Percentiles rank a stretch among this genome's conserved stretches.
phyloP scores from a whole-genome alignment of 2,797 vertebrate species.

The Melanotaenia pygmaea region DNA sequence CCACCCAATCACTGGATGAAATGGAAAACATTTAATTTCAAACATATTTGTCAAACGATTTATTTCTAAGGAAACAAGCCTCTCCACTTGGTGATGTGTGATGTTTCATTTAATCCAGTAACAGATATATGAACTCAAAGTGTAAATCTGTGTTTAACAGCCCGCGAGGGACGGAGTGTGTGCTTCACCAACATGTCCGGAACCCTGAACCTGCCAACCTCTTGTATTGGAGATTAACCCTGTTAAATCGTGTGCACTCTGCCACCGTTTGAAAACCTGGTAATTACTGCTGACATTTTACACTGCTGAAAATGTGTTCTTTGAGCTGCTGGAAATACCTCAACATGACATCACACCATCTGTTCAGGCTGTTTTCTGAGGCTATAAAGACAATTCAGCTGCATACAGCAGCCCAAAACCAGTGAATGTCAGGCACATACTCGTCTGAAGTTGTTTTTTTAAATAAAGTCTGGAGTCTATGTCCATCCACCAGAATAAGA shows the following conservation, averaged over 20 bases:
- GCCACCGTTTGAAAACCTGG: background rate
- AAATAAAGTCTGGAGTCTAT: background rate
- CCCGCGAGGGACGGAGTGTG: background rate
- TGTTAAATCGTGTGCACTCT: background rate
- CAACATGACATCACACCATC: constrained; percentile 2
- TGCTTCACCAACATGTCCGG: background rate
- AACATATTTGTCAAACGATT: background rate
- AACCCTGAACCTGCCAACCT: background rate
- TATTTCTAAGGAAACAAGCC: background rate
- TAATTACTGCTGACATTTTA: constrained; percentile 4
- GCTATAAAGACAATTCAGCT: background rate
- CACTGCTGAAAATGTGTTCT: background rate
- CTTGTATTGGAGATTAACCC: background rate
- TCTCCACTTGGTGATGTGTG: background rate
- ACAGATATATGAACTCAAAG: background rate
- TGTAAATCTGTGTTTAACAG: background rate
- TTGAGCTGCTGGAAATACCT: constrained; percentile 4
- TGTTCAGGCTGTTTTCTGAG: background rate
- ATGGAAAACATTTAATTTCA: too few species aligned
- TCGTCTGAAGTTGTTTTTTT: background rate
- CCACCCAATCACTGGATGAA: too few species aligned
- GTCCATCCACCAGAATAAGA: background rate
- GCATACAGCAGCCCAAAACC: background rate
- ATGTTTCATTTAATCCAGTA: background rate
- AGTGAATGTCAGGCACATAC: background rate